phyloP scores from a whole-genome alignment of 2,888 invertebrate species.

The Trachelus tabidus region DNA sequence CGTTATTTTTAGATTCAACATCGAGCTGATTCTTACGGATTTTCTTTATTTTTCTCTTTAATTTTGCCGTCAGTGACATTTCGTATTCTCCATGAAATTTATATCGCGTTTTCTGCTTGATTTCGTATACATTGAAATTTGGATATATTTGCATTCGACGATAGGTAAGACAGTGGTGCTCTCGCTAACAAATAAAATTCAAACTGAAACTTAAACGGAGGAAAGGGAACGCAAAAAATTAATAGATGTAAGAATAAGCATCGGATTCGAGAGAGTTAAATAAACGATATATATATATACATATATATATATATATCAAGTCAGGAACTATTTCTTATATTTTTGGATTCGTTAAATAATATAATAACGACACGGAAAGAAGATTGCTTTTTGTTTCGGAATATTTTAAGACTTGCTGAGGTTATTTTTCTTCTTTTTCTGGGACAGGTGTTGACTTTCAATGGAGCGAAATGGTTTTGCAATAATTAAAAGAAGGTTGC shows the following conservation, averaged over 20 bases:
- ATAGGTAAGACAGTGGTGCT: background rate
- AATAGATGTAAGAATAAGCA: background rate
- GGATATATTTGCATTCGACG: background rate
- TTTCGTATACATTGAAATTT: background rate
- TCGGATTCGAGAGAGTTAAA: background rate
- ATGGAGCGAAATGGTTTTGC: background rate
- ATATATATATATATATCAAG: conserved; percentile 3
- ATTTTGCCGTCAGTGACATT: background rate
- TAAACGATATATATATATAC: background rate
- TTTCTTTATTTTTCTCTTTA: background rate
- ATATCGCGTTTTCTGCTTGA: background rate
- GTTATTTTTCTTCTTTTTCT: background rate
- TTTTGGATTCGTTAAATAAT: background rate
- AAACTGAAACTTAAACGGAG: background rate
- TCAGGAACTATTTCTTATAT: background rate
- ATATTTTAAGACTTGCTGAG: background rate
- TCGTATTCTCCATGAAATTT: background rate
- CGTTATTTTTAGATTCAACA: background rate
- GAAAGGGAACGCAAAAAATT: background rate
- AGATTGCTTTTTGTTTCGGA: background rate
- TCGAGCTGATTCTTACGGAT: background rate
- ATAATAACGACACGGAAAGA: background rate
- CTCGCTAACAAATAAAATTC: background rate
- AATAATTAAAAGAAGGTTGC: conserved; percentile 29
- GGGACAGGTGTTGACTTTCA: background rate